These are phyloP conservation scores for Drosophila bifasciata DNA, from an alignment of 1,140 invertebrate species.

Conservation along the genomic window DNA sequence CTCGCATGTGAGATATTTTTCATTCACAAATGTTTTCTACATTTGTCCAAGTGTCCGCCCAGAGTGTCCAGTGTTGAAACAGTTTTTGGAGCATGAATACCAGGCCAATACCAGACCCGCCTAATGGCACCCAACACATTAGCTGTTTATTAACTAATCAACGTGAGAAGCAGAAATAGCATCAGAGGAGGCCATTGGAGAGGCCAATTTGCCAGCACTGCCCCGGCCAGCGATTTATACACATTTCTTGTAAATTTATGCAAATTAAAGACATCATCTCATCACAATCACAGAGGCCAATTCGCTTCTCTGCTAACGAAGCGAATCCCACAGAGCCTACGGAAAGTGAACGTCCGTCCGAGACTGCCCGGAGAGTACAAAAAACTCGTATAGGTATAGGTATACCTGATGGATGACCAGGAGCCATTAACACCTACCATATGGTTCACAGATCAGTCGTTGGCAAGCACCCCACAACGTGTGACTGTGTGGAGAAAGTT, in stretches of 20 bases:
- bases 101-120: no score
- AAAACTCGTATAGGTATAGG: not conserved
- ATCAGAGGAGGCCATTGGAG: not conserved
- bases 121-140: no score
- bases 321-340: slow-evolving; percentile 18
- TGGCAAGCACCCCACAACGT: slow-evolving; percentile 14
- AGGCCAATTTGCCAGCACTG: slow-evolving; percentile 54
- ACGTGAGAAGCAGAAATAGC: slow-evolving; percentile 56
- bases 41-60: slow-evolving; percentile 14
- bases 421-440: slow-evolving; percentile 49
- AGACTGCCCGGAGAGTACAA: not conserved
- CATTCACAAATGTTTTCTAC: slow-evolving; percentile 38
- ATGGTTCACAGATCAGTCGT: slow-evolving; percentile 5
- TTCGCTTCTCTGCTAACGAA: slow-evolving; percentile 51
- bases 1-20: slow-evolving; percentile 38
- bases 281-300: slow-evolving; percentile 32
- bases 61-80: slow-evolving; percentile 58
- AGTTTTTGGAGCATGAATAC: slow-evolving; percentile 70
- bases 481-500: slow-evolving; percentile 58
- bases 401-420: slow-evolving; percentile 22
- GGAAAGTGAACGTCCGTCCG: slow-evolving; percentile 61
- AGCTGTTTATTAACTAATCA: slow-evolving; percentile 47
- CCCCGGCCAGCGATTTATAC: slow-evolving; percentile 43
- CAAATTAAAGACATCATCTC: slow-evolving; percentile 55
- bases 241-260: slow-evolving; percentile 52